Evolutionary conservation across 2,888 invertebrate species (phyloP), one percentile per base, ranked within the genome.

Genomic region (Pemphredon lugubris): DNA sequence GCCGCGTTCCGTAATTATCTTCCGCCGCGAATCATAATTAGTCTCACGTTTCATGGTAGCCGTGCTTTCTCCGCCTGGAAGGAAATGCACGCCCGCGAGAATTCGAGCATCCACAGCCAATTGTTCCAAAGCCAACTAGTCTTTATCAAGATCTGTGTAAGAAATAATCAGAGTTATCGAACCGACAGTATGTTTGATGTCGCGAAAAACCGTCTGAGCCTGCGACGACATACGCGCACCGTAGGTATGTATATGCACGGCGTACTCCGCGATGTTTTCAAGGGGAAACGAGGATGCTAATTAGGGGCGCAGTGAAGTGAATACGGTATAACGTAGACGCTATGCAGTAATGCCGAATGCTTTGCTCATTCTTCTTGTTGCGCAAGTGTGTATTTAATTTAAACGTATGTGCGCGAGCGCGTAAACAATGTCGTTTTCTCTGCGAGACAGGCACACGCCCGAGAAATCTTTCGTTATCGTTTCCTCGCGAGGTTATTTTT

Each of bases 231-330:
- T n/a, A 34, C n/a, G n/a, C 4, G n/a, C 34, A 34, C n/a, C n/a
- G n/a, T n/a, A 2, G 9, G n/a, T n/a, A 34, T n/a, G n/a, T 34
- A 34, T n/a, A n/a, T 34, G 30, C 7, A 13, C 18, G 20, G 45
- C 54, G 61, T 23, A 51, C 51, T 18, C 55, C 21, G 37, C 23
- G 21, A 58, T 73, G 69, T 75, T 75, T 69, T 47, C 65, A 47
- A 51, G 48, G 61, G 68, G 60, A 68, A 68, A 64, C 64, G 53
- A 45, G 73, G 54, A 65, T 73, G 74, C 61, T 73, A 75, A 75
- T 75, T 75, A 73, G 65, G 61, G 54, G 58, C 23, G 48, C 54
- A 39, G 20, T 45, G 26, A 39, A 45, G 45, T 51, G 60, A 55
- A 55, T 51, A 42, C 48, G 14, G 20, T 32, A 3, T 3, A 16